Evolutionary conservation across 1,140 invertebrate species (phyloP).

Genomic region (Drosophila mayri): DNA sequence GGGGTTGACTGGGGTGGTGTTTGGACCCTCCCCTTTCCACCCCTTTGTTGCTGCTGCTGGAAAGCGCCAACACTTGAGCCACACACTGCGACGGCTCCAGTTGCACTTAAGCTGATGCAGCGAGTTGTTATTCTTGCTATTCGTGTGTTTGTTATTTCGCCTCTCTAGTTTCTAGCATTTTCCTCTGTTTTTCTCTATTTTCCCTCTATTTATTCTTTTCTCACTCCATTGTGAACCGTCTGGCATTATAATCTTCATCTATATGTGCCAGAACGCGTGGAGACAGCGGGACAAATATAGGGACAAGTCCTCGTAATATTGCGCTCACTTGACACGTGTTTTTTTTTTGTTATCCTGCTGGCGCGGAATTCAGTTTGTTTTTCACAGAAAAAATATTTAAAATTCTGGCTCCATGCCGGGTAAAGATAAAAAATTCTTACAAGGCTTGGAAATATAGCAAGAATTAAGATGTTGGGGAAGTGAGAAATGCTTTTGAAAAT

Average conservation of each 20-base stretch:
- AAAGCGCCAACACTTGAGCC: conserved; percentile 47
- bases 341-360: conserved; percentile 4
- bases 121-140: conserved; percentile 39
- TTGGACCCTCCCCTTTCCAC: not conserved
- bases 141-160: conserved; percentile 32
- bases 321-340: conserved; percentile 54
- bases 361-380: conserved; percentile 14
- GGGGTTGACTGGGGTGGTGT: not conserved
- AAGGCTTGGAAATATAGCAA: not conserved
- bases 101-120: conserved; percentile 61
- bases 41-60: conserved; percentile 26
- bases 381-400: conserved; percentile 14
- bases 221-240: conserved; percentile 53
- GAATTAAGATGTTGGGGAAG: not conserved
- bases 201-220: conserved; percentile 9
- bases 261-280: conserved; percentile 28
- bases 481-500: not conserved
- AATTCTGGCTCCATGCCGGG: conserved; percentile 1
- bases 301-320: conserved; percentile 37
- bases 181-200: conserved; percentile 1
- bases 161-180: conserved; percentile 12
- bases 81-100: conserved; percentile 47
- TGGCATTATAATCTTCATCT: conserved; percentile 60
- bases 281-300: conserved; percentile 25
- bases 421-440: not conserved